phyloP scores from a whole-genome alignment of 2,797 vertebrate genomes.

The Microcaecilia unicolor region DNA sequence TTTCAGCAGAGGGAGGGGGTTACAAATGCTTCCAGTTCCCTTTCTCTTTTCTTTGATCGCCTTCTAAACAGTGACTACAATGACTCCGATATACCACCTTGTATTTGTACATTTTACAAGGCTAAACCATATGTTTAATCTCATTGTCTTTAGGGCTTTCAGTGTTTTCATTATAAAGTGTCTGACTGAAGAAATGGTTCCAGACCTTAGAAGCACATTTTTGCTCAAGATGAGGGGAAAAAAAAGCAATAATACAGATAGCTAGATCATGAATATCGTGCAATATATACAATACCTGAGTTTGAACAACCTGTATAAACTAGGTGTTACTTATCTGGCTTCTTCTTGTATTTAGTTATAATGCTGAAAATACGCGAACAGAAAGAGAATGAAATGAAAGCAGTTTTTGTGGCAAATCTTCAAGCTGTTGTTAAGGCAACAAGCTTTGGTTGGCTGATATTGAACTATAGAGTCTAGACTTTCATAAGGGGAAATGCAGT shows the following conservation, averaged over 20 bases:
- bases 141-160: no score
- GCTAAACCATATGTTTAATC: no score
- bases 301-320: not conserved
- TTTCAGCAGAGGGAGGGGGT: no score
- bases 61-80: no score
- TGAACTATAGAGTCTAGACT: slow-evolving; percentile 9
- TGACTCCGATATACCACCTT: no score
- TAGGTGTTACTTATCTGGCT: not conserved
- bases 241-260: not conserved
- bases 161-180: no score
- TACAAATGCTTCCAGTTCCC: no score
- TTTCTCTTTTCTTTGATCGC: no score
- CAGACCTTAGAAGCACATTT: slow-evolving; percentile 4
- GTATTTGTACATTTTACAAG: no score
- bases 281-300: not conserved
- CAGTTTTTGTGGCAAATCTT: not conserved
- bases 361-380: slow-evolving; percentile 24
- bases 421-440: slow-evolving; percentile 17
- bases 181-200: slow-evolving; percentile 5
- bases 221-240: slow-evolving; percentile 14
- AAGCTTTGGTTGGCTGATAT: slow-evolving; percentile 24
- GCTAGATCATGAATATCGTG: slow-evolving; percentile 4
- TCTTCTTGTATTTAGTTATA: slow-evolving; percentile 7
- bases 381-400: slow-evolving; percentile 20
- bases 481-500: slow-evolving; percentile 27